Evolutionary conservation across 2,113 vertebrate species (phyloP).

Genomic region (Porphyrio hochstetteri): DNA sequence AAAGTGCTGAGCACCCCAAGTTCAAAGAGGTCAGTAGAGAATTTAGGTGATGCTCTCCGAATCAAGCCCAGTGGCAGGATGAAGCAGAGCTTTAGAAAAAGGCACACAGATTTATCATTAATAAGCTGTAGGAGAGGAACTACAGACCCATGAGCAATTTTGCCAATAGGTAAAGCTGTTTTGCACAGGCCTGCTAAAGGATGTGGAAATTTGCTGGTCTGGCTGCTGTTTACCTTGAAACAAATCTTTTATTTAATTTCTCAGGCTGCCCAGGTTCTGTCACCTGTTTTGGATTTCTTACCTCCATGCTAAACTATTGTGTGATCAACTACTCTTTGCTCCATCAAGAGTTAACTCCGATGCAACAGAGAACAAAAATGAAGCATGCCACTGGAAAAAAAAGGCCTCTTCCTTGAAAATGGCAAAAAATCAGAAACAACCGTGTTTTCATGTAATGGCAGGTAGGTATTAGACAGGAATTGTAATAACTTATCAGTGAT

Average conservation of each 20-base stretch:
- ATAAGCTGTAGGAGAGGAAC: neutral
- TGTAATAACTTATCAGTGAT: neutral
- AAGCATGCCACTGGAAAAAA: neutral
- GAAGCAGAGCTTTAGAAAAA: neutral
- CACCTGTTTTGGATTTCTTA: neutral
- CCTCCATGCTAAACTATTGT: neutral
- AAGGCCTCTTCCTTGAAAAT: neutral
- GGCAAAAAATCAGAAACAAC: neutral
- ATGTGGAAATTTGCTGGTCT: neutral
- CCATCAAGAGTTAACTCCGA: neutral
- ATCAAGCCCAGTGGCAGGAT: neutral
- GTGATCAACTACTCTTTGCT: neutral
- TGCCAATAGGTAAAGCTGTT: neutral
- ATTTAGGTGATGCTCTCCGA: neutral
- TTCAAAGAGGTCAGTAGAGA: neutral
- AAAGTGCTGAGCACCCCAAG: neutral
- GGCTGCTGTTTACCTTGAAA: neutral
- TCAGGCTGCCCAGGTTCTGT: neutral
- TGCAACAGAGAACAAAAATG: neutral
- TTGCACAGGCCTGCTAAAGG: neutral
- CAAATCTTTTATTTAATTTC: neutral
- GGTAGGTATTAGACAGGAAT: neutral
- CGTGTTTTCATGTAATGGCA: neutral
- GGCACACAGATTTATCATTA: neutral
- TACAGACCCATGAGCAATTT: neutral